Evolutionary conservation across 2,888 invertebrate species (phyloP).

Genomic region (Geotrupes spiniger): DNA sequence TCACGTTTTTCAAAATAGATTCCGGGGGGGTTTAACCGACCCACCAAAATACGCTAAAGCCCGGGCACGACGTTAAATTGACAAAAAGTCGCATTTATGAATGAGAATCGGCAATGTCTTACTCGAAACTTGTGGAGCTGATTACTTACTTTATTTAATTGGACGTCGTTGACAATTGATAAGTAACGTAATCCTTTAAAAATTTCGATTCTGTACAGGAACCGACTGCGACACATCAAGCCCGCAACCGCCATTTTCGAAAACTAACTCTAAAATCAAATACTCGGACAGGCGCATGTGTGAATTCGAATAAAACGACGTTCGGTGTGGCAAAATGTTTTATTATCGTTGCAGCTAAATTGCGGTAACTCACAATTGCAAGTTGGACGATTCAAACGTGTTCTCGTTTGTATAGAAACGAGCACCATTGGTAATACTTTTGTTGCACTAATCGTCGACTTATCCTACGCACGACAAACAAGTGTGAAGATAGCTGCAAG

Average conservation of each 20-base stretch:
- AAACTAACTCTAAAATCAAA: slow-evolving; percentile 21
- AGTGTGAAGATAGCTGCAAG: no score
- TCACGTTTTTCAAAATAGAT: no score
- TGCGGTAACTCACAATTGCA: no score
- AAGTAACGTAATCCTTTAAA: slow-evolving; percentile 44
- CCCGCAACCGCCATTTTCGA: slow-evolving; percentile 48
- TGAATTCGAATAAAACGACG: not conserved
- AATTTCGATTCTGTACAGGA: slow-evolving; percentile 45
- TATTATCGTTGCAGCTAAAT: no score
- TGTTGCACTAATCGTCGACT: no score
- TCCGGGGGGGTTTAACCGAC: slow-evolving; percentile 27
- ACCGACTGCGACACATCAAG: slow-evolving; percentile 47
- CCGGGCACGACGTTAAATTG: slow-evolving; percentile 3
- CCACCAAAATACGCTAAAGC: slow-evolving; percentile 3
- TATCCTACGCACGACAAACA: no score
- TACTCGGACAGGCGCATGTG: slow-evolving; percentile 17
- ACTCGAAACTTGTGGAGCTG: not conserved
- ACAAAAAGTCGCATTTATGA: slow-evolving; percentile 10
- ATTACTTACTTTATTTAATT: slow-evolving; percentile 46
- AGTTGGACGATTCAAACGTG: no score
- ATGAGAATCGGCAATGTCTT: slow-evolving; percentile 15
- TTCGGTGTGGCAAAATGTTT: no score
- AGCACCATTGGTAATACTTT: no score
- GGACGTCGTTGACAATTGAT: slow-evolving; percentile 39
- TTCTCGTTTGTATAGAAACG: no score